Conservation (phyloP, 2,113 vertebrate genomes). For the Aplodontia rufa region DNA sequence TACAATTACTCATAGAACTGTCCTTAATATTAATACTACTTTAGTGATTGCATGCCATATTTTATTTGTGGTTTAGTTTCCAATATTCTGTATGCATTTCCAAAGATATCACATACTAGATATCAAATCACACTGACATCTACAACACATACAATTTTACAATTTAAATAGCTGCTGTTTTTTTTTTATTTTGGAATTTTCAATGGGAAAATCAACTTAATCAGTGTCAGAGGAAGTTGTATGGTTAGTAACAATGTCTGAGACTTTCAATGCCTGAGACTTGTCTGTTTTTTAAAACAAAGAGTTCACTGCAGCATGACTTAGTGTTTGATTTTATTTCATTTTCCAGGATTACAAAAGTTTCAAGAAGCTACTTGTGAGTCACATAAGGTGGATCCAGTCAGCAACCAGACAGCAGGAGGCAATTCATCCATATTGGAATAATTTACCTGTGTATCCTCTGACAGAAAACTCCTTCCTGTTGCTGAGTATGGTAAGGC, state of each 20-base stretch:
- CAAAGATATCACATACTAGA: not conserved
- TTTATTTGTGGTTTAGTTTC: not conserved
- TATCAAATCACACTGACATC: not conserved
- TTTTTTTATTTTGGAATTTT: not conserved
- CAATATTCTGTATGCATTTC: not conserved
- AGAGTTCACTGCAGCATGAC: too few relatives aligned
- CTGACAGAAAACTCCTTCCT: fast-evolving
- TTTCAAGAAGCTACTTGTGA: fast-evolving
- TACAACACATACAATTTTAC: too few relatives aligned
- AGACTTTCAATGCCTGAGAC: too few relatives aligned
- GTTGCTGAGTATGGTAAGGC: not conserved
- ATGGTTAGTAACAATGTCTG: not conserved
- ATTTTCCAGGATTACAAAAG: not conserved
- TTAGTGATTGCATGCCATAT: not conserved
- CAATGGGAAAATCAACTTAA: not conserved
- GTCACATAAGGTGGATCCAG: not conserved
- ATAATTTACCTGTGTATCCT: not conserved
- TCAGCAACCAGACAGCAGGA: not conserved
- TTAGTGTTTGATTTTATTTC: not conserved
- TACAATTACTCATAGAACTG: too few relatives aligned
- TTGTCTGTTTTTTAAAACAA: too few relatives aligned
- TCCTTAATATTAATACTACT: not conserved
- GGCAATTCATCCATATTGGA: not conserved
- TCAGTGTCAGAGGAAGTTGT: not conserved
- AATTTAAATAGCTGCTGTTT: not conserved